Conservation (phyloP, 2,888 invertebrate species). For the Pheosia gnoma region DNA sequence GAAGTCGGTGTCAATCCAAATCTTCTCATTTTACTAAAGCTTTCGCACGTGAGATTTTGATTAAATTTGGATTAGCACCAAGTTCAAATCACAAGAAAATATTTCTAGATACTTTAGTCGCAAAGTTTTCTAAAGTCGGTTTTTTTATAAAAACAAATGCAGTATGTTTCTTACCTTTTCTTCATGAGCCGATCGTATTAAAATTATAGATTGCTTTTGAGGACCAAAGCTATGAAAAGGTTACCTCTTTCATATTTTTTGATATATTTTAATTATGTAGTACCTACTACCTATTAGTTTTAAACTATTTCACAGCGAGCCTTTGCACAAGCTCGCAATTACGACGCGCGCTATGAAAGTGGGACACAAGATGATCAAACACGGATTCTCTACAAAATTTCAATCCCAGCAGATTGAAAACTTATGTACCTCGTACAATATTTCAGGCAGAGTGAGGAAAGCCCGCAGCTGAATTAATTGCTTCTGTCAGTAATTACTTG, state of each 20-base stretch:
- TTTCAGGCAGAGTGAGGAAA: slow-evolving; percentile 36
- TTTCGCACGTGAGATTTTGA: too few relatives aligned
- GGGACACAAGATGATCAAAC: slow-evolving; percentile 16
- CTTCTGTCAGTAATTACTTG: slow-evolving; percentile 47
- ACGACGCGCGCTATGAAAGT: slow-evolving; percentile 8
- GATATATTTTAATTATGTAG: background rate
- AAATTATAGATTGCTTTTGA: too few relatives aligned
- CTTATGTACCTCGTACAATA: slow-evolving; percentile 30
- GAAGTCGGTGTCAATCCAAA: too few relatives aligned
- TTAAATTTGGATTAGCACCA: too few relatives aligned
- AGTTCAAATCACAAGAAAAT: too few relatives aligned
- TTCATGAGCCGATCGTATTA: too few relatives aligned
- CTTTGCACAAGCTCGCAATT: slow-evolving; percentile 8
- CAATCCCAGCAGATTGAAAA: slow-evolving; percentile 31
- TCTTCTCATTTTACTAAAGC: too few relatives aligned
- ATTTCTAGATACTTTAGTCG: too few relatives aligned
- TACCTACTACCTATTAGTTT: slow-evolving; percentile 8
- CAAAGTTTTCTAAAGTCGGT: too few relatives aligned
- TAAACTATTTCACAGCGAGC: slow-evolving; percentile 15
- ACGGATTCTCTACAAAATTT: slow-evolving; percentile 15
- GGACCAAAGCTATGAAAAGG: too few relatives aligned
- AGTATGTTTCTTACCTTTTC: too few relatives aligned
- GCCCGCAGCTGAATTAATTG: slow-evolving; percentile 43
- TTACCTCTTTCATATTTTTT: background rate
- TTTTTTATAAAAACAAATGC: too few relatives aligned